Evolutionary conservation across 2,888 invertebrate genomes (phyloP), one percentile per base, ranked within the genome.

Genomic region (Nasonia oneida): DNA sequence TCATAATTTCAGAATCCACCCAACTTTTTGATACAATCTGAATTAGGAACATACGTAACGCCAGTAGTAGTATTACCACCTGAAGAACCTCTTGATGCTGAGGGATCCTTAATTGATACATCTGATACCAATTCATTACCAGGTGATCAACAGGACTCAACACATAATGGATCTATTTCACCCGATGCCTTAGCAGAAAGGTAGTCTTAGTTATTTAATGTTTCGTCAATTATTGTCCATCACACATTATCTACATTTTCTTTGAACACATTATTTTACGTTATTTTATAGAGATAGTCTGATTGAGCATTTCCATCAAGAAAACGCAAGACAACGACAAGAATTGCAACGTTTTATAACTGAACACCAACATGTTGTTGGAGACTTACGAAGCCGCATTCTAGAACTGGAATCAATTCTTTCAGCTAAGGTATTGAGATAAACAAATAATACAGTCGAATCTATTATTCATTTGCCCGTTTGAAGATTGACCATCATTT

Each of bases 11-110:
- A 96, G 94, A 96, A 96, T 90, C 98, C 99, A 85, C 99, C 99
- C 0, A 99, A 99, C 94, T 99, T 99, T 94, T 94, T 98, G 88
- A 95, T 97, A 87, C 96, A 98, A 94, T 97, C 98, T 74, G 99
- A 99, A 92, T 96, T 99, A 91, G 96, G 97, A 82, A 97, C 97
- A 37, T 99, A 99, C 92, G 97, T 98, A 81, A 97, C 99, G 2
- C 99, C 99, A 0, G 98, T 98, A 88, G 99, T 98, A 73, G 95
- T 96, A 42, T 95, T 98, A 81, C 97, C 98, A 1, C 96, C 96
- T 57, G 95, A 96, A 87, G 95, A 94, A 88, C 94, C 94, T 87
- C 93, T 94, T 3, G 95, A 95, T 85, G 95, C 95, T 80, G 94
- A 95, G 18, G 94, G 95, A 87, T 95, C 95, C 73, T 94, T 96